Evolutionary conservation across 2,888 invertebrate species (phyloP), one percentile per base, ranked within the genome.

Genomic region (Zaprionus lineosus): DNA sequence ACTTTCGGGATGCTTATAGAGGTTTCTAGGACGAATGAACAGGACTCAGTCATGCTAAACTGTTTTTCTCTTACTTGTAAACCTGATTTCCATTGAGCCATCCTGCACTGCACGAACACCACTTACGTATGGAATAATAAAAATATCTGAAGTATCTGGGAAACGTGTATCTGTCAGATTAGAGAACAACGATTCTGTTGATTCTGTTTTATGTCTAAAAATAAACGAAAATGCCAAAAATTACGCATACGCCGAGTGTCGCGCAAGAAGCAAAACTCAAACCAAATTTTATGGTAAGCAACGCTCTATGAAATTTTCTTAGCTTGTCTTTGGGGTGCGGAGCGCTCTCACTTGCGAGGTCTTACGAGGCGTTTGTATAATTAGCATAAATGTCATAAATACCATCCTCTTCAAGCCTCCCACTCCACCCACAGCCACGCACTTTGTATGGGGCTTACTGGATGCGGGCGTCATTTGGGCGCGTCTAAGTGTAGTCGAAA

Each of bases 371-470:
- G 60, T 65, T 65, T 36, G 64, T 62, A 73, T 81, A 78, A 83
- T 81, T 78, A 78, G 63, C 84, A 84, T 78, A 76, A 76, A 76
- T 60, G 58, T 61, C 52, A 77, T 70, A 81, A 81, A 78, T 81
- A 65, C 70, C 46, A 36, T 51, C 36, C 40, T 31, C 19, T 43
- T n/a, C n/a, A n/a, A n/a, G 15, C 14, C n/a, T 31, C 31, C 6
- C 7, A 11, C 31, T 31, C 12, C 24, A 21, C 4, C 4, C 21
- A 21, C 21, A 21, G 21, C 21, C 21, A 21, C 4, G n/a, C 4
- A 2, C 24, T 24, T 44, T 29, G 2, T 12, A 2, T 18, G 34
- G 15, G 29, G 14, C 34, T n/a, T n/a, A n/a, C n/a, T 26, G 26
- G 48, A n/a, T 34, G 55, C 51, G 52, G 43, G 55, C 58, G 81